Conservation (phyloP, 2,888 invertebrate species). For the Dynastes tityus region DNA sequence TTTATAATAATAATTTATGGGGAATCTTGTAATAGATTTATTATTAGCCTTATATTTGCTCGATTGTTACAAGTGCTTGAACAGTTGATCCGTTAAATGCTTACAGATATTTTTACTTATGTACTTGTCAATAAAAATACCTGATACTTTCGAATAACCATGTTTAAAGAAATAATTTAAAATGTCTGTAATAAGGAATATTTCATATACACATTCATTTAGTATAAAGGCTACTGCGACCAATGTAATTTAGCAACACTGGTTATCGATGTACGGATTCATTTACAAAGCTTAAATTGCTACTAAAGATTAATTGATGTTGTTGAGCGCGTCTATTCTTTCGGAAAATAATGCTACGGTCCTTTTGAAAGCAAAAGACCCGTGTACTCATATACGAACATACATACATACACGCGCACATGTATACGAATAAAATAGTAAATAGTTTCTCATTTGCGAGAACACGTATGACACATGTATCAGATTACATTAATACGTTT, state of each 20-base stretch:
- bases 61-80: too few relatives aligned
- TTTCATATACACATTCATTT: background rate
- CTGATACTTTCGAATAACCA: too few relatives aligned
- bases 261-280: background rate
- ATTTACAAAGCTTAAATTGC: constrained; percentile 37
- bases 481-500: constrained; percentile 68
- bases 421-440: constrained; percentile 58
- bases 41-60: too few relatives aligned
- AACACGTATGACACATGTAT: constrained; percentile 68
- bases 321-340: constrained; percentile 35
- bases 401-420: constrained; percentile 14
- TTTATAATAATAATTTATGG: too few relatives aligned
- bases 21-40: too few relatives aligned
- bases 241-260: background rate
- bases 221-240: background rate
- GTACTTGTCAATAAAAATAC: too few relatives aligned
- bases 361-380: constrained; percentile 40
- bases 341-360: constrained; percentile 38
- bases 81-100: too few relatives aligned
- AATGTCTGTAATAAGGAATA: background rate
- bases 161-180: too few relatives aligned
- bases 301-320: constrained; percentile 43
- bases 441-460: constrained; percentile 70
- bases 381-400: background rate
- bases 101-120: too few relatives aligned